Percentiles rank a stretch among this genome's conserved stretches.
Evolutionary conservation across 2,113 vertebrate species (phyloP).

Genomic region (Dermatemys mawii): DNA sequence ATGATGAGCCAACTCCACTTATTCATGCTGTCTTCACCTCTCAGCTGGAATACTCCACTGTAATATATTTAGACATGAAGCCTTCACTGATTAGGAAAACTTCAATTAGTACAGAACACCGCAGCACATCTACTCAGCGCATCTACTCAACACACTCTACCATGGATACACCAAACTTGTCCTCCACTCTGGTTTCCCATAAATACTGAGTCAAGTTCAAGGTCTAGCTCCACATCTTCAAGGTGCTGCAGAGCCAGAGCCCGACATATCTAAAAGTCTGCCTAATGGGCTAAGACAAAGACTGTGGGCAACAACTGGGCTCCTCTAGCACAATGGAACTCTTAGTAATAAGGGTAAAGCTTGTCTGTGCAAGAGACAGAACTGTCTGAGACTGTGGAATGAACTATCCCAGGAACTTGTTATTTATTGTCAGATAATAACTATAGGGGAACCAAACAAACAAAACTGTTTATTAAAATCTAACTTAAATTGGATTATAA

Average conservation of each 20-base stretch:
- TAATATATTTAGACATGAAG: neutral
- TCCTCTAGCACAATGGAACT: neutral
- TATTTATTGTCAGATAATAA: too few species aligned
- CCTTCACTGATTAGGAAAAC: neutral
- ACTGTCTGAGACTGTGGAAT: neutral
- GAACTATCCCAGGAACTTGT: neutral
- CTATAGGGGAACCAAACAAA: too few species aligned
- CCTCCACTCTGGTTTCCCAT: neutral
- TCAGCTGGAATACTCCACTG: neutral
- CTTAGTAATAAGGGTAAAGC: neutral
- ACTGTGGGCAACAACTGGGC: fast-evolving
- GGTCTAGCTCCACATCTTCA: neutral
- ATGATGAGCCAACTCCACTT: neutral
- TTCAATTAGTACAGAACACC: neutral
- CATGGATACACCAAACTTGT: neutral
- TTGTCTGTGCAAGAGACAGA: neutral
- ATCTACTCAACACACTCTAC: neutral
- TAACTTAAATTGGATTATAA: too few species aligned
- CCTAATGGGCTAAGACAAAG: neutral
- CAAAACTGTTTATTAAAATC: too few species aligned
- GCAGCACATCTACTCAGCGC: fast-evolving
- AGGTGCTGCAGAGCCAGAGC: neutral
- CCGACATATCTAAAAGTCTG: neutral
- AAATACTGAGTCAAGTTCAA: neutral
- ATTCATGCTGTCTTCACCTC: neutral